These are phyloP conservation scores for Plumapathes pennacea DNA, from an alignment of 92 coral and sea anemone genomes.

Conservation along the genomic window DNA sequence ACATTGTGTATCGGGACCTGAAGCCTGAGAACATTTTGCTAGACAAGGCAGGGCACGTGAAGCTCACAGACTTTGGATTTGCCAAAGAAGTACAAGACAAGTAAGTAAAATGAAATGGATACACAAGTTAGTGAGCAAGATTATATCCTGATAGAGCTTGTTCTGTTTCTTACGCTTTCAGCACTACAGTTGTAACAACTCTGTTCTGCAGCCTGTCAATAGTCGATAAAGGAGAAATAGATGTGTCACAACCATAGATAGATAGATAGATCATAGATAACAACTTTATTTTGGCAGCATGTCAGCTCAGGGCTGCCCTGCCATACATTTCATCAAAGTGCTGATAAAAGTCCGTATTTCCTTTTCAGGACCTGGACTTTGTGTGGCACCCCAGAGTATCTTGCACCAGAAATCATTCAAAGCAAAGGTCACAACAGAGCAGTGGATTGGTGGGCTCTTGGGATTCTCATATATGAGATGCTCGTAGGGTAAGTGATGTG, in stretches of 20 bases:
- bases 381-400: constrained; percentile 99
- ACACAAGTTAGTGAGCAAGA: no score
- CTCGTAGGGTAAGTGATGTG: constrained; percentile 86
- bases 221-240: no score
- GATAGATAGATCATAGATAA: no score
- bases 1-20: constrained; percentile 93
- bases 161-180: no score
- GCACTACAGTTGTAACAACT: no score
- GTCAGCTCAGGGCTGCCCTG: no score
- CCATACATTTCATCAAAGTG: no score
- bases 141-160: no score
- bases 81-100: constrained; percentile 98
- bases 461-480: constrained; percentile 98
- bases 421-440: constrained; percentile 99
- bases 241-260: no score
- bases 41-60: constrained; percentile 95
- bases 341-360: neutral
- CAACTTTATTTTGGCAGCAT: no score
- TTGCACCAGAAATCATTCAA: constrained; percentile 98
- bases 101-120: constrained; percentile 55
- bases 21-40: constrained; percentile 95
- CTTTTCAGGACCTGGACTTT: constrained; percentile 90
- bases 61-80: constrained; percentile 99
- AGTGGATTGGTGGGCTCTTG: constrained; percentile 99
- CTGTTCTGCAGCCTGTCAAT: no score